phyloP scores from a whole-genome alignment of 2,113 vertebrate species.

The Atlantisia rogersi region DNA sequence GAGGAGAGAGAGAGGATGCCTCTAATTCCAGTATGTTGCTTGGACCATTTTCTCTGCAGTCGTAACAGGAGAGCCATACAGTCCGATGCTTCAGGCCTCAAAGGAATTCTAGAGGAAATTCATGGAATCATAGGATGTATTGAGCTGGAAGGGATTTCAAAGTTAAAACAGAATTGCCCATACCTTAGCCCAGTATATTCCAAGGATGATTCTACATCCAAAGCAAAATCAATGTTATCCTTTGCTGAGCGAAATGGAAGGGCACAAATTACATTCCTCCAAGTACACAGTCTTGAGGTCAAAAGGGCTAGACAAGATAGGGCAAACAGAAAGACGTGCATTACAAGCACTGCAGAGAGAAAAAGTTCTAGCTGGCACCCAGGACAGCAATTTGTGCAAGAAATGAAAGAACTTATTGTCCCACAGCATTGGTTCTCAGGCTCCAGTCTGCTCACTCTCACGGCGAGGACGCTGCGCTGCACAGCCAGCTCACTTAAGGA shows the following conservation, averaged over 20 bases:
- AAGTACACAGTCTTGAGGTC: neutral
- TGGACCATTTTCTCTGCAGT: neutral
- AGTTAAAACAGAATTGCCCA: neutral
- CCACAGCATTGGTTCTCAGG: neutral
- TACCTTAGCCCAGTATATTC: neutral
- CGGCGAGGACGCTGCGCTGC: neutral
- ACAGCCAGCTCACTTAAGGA: neutral
- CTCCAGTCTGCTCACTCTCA: neutral
- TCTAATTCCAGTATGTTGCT: neutral
- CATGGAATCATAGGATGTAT: too few relatives aligned
- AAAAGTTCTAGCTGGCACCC: conserved; percentile 26
- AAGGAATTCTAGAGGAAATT: neutral
- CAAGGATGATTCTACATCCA: neutral
- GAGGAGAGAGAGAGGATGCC: neutral
- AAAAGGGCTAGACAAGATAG: neutral
- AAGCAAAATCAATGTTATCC: neutral
- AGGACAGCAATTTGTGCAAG: neutral
- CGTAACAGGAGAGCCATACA: neutral
- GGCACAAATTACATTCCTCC: neutral
- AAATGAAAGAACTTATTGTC: conserved; percentile 40
- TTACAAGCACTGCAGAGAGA: neutral
- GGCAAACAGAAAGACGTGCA: neutral
- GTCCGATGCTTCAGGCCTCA: neutral
- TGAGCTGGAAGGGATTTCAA: neutral
- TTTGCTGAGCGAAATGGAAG: neutral